Conservation (phyloP, 2,113 vertebrate genomes). For the Probosciger aterrimus region DNA sequence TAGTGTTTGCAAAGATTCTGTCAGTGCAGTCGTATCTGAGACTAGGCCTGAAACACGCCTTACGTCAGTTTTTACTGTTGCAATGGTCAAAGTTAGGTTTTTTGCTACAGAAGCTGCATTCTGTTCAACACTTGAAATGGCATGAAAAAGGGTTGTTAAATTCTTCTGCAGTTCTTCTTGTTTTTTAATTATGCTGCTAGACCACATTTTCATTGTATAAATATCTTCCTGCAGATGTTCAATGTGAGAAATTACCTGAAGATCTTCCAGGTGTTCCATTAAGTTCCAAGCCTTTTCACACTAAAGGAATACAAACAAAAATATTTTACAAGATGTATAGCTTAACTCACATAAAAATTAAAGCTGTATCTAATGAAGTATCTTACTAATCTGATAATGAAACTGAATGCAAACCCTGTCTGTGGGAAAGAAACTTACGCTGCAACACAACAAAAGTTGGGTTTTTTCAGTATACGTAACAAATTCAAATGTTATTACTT, state of each 20-base stretch:
- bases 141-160: conserved; percentile 72
- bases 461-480: background rate
- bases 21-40: conserved; percentile 79
- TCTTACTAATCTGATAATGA: background rate
- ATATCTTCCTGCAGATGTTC: conserved; percentile 79
- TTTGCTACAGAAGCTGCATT: conserved; percentile 74
- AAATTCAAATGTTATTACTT: background rate
- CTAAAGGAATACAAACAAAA: conserved; percentile 74
- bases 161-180: conserved; percentile 75
- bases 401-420: background rate
- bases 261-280: conserved; percentile 72
- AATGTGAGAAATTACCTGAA: conserved; percentile 69
- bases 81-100: conserved; percentile 76
- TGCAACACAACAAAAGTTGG: background rate
- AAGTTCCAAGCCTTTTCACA: conserved; percentile 77
- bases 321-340: conserved; percentile 30
- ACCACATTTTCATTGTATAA: conserved; percentile 75
- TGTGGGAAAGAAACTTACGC: background rate
- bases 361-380: background rate
- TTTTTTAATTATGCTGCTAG: conserved; percentile 68
- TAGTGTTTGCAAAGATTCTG: conserved; percentile 75
- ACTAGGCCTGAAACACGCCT: conserved; percentile 89
- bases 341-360: background rate
- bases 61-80: conserved; percentile 86
- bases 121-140: conserved; percentile 76